These are phyloP conservation scores for human DNA, from an alignment of 2,113 vertebrate genomes.

Conservation along the genomic window DNA sequence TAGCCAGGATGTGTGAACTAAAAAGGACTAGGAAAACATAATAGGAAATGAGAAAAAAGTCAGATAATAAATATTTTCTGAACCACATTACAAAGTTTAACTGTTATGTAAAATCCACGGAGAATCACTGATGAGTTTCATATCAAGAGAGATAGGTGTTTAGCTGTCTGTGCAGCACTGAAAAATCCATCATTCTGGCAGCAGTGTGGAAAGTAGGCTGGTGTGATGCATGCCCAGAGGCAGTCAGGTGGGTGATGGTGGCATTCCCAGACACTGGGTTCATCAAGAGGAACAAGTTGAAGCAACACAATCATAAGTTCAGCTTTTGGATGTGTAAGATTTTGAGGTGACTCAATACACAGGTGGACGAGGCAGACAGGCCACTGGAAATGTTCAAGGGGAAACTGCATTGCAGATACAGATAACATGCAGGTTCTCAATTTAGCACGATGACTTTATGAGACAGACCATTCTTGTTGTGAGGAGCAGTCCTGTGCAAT, in stretches of 20 bases:
- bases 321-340: too few relatives aligned
- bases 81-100: background rate
- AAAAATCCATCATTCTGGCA: background rate
- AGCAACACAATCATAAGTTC: background rate
- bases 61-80: background rate
- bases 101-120: background rate
- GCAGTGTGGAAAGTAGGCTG: too few relatives aligned
- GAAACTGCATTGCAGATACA: background rate
- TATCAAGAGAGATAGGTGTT: background rate
- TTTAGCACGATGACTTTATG: background rate
- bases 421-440: background rate
- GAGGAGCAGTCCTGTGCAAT: background rate
- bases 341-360: too few relatives aligned
- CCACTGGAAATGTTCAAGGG: background rate
- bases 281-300: background rate
- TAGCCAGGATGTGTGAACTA: background rate
- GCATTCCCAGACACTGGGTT: background rate
- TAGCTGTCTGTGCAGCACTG: background rate
- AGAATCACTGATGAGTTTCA: background rate
- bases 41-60: background rate
- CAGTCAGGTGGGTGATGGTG: background rate
- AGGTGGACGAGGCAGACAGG: background rate
- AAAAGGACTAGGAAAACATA: background rate
- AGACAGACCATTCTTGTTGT: background rate
- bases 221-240: background rate